Percentiles rank a stretch among this genome's conserved stretches.
These are phyloP conservation scores for Lucilia sericata DNA, from an alignment of 1,140 invertebrate species.

Conservation along the genomic window DNA sequence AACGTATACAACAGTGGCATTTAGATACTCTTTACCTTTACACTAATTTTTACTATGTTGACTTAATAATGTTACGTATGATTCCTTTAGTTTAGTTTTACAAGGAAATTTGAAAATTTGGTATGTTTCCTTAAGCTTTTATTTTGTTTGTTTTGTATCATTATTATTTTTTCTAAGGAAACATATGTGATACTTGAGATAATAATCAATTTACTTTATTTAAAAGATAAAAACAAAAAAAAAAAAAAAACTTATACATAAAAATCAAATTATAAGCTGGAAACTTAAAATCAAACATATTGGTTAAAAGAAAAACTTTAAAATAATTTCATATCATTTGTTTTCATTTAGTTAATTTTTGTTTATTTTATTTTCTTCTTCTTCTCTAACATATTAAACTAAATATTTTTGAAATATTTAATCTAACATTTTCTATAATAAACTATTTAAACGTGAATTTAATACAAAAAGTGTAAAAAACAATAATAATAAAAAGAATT, in stretches of 20 bases:
- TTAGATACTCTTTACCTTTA: neutral
- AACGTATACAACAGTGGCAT: neutral
- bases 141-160: neutral
- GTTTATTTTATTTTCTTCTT: neutral
- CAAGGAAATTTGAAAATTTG: neutral
- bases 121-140: conserved; percentile 20
- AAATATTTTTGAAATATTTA: conserved; percentile 42
- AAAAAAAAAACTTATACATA: neutral
- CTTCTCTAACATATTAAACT: neutral
- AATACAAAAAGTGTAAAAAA: conserved; percentile 42
- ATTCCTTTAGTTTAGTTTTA: conserved; percentile 21
- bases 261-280: conserved; percentile 30
- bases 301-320: neutral
- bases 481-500: conserved; percentile 20
- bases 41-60: neutral
- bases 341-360: conserved; percentile 3
- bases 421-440: conserved; percentile 9
- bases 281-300: conserved; percentile 13
- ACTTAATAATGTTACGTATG: conserved; percentile 17
- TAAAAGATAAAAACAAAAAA: neutral
- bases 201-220: conserved; percentile 21
- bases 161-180: neutral
- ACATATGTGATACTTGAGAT: conserved; percentile 38
- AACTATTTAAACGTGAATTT: conserved; percentile 27
- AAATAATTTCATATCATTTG: neutral